Percentiles rank a stretch among this genome's conserved stretches.
phyloP scores from a whole-genome alignment of 2,113 vertebrate species.

The Elephantulus edwardii region DNA sequence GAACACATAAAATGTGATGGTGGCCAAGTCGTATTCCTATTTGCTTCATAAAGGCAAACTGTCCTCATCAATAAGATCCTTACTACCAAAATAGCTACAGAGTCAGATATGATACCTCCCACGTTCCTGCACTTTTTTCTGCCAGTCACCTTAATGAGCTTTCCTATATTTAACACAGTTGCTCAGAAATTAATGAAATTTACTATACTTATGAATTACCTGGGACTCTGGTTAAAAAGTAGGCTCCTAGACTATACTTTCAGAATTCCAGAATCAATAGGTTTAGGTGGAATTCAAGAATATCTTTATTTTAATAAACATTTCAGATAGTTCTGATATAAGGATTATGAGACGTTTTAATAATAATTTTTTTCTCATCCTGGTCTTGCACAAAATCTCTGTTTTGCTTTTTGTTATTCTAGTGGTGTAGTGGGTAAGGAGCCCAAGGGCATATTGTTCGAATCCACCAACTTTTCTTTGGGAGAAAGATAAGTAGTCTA shows the following conservation, averaged over 20 bases:
- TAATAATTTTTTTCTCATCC: constrained; percentile 27
- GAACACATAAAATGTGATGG: too few relatives aligned
- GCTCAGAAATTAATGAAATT: background rate
- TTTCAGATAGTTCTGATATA: background rate
- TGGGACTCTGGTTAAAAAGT: background rate
- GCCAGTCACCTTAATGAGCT: background rate
- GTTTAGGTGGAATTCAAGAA: background rate
- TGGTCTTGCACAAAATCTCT: background rate
- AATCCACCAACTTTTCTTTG: too few relatives aligned
- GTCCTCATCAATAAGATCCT: too few relatives aligned
- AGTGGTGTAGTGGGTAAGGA: too few relatives aligned
- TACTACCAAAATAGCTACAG: too few relatives aligned
- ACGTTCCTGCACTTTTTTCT: too few relatives aligned
- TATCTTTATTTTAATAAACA: constrained; percentile 36
- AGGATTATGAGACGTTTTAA: constrained; percentile 15
- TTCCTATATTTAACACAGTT: constrained; percentile 32
- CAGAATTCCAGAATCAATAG: background rate
- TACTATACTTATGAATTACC: constrained; percentile 14
- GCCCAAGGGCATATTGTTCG: too few relatives aligned
- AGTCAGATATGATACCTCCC: too few relatives aligned
- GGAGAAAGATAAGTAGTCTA: too few relatives aligned
- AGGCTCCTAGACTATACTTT: background rate
- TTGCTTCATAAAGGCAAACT: too few relatives aligned
- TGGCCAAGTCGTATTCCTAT: too few relatives aligned
- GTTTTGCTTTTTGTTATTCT: constrained; percentile 31